Evolutionary conservation across 2,888 invertebrate species (phyloP).

Genomic region (Tanytarsus gracilentus): DNA sequence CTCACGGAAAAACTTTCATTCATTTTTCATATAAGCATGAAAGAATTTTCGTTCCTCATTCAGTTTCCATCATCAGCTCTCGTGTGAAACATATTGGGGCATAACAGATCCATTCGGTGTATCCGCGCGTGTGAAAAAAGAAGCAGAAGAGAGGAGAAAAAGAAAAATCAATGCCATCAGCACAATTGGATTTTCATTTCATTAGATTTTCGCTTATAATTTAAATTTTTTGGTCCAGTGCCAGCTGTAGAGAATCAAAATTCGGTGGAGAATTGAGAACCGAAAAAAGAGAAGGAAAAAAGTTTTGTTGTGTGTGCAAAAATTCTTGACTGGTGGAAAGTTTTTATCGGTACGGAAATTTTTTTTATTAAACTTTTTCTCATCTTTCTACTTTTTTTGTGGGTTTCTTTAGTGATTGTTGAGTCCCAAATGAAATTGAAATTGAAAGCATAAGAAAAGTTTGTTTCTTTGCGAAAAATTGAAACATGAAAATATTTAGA

Average conservation of each 20-base stretch:
- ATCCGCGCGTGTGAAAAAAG: background rate
- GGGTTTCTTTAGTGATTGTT: too few relatives aligned
- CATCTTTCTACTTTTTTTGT: too few relatives aligned
- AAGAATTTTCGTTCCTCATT: constrained; percentile 14
- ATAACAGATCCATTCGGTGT: background rate
- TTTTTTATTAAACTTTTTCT: too few relatives aligned
- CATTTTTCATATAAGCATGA: constrained; percentile 18
- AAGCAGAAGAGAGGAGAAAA: background rate
- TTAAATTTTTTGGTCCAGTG: constrained; percentile 5
- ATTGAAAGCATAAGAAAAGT: too few relatives aligned
- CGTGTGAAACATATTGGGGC: constrained; percentile 11
- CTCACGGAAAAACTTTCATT: too few relatives aligned
- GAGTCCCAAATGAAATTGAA: too few relatives aligned
- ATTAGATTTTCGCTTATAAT: constrained; percentile 6
- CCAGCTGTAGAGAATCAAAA: background rate
- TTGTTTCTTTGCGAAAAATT: too few relatives aligned
- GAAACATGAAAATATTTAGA: too few relatives aligned
- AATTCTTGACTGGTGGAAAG: too few relatives aligned
- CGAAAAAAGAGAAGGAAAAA: too few relatives aligned
- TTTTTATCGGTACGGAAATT: too few relatives aligned
- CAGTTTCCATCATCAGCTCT: constrained; percentile 26
- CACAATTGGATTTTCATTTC: constrained; percentile 24
- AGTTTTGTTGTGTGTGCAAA: too few relatives aligned
- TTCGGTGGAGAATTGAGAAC: background rate
- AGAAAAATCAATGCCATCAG: constrained; percentile 25